Conservation (phyloP, 2,888 invertebrate genomes). For the Heteromyza rotundicornis region DNA sequence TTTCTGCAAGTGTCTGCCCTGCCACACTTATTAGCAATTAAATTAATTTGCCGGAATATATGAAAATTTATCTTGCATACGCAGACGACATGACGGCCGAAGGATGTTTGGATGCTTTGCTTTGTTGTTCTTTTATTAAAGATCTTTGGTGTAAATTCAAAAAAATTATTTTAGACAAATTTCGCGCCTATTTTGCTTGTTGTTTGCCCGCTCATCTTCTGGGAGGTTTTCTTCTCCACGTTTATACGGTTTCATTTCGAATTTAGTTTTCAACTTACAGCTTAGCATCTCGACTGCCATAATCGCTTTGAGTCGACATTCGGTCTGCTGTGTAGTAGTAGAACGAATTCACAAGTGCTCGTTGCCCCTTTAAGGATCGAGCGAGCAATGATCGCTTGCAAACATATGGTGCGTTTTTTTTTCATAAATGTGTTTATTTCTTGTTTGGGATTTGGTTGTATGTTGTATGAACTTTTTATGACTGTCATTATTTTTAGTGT, state of each 20-base stretch:
- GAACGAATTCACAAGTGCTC: background rate
- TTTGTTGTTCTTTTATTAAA: too few relatives aligned
- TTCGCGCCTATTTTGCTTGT: too few relatives aligned
- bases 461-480: background rate
- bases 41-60: conserved; percentile 57
- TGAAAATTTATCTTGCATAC: conserved; percentile 45
- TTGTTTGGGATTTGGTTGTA: too few relatives aligned
- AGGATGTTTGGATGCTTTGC: too few relatives aligned
- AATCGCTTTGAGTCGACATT: background rate
- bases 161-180: too few relatives aligned
- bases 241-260: too few relatives aligned
- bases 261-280: background rate
- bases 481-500: conserved; percentile 3
- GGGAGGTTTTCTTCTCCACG: conserved; percentile 37
- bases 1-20: too few relatives aligned
- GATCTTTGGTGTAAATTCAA: too few relatives aligned
- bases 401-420: conserved; percentile 6
- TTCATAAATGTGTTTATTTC: too few relatives aligned
- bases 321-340: background rate
- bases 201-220: too few relatives aligned
- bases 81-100: conserved; percentile 53
- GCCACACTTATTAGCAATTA: conserved; percentile 57
- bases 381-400: too few relatives aligned
- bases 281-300: background rate
- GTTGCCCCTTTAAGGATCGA: too few relatives aligned